Evolutionary conservation across 2,888 invertebrate genomes (phyloP), one percentile per base, ranked within the genome.

Genomic region (Ischnus inquisitorius): DNA sequence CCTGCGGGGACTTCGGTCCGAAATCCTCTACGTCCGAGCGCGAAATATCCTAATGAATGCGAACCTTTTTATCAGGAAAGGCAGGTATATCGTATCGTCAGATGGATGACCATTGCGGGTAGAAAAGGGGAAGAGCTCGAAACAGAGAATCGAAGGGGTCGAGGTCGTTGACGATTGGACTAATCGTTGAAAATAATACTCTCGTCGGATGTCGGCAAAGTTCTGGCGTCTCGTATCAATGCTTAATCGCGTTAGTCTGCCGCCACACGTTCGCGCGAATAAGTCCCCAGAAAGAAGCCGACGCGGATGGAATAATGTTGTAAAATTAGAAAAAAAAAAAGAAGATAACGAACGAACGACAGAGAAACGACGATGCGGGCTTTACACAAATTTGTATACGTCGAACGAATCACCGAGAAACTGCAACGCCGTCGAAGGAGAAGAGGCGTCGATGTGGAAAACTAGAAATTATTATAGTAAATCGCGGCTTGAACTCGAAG

Each of bases 221-320:
- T 65, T 54, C 57, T 67, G 82, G 67, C 82, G 77, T 65, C 82
- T 22, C 67, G 71, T 77, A 60, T 48, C 65, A 72, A 72, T 72
- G 54, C 19, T n/a, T 54, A 54, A 54, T 54, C 54, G 22, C 10
- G 54, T 22, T 54, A 19, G 54, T 54, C 12, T 19, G 19, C 22
- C 4, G 22, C 54, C 2, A 54, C 54, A 54, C 10, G 19, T 54
- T 22, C 54, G 22, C 10, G 54, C 22, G 54, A 12, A 54, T 54
- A 12, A 22, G 12, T 22, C 22, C 3, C 22, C 54, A 54, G 54
- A 54, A 22, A 19, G 54, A 54, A 54, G 19, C 54, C 22, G 22
- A 77, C 82, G 82, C 65, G 77, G 39, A 71, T 77, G 60, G 82
- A 82, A 76, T 76, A 77, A 60, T 57, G 69, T 65, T 19, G 65